These are phyloP conservation scores for Lithobates sylvaticus DNA, from an alignment of 2,797 vertebrate genomes.

Conservation along the genomic window DNA sequence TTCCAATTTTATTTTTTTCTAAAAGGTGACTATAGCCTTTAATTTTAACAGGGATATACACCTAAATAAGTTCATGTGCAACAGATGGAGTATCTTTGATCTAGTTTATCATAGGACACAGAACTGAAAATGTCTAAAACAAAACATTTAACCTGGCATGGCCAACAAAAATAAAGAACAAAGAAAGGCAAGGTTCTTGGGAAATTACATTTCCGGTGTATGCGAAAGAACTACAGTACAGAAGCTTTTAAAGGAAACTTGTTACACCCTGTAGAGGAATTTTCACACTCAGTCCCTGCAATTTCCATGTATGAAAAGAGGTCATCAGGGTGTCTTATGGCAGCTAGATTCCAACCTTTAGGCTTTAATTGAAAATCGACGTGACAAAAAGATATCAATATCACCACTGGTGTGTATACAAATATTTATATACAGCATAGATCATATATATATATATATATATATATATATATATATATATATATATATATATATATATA, in stretches of 20 bases:
- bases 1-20: not conserved
- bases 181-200: slow-evolving; percentile 54
- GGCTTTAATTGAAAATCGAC: too few relatives aligned
- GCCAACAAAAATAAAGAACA: slow-evolving; percentile 3
- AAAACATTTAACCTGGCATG: not conserved
- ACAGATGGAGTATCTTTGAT: not conserved
- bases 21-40: not conserved
- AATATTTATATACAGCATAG: too few relatives aligned
- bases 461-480: too few relatives aligned
- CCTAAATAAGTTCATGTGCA: not conserved
- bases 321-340: slow-evolving; percentile 38
- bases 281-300: slow-evolving; percentile 64
- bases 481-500: too few relatives aligned
- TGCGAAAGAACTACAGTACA: slow-evolving; percentile 64
- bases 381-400: too few relatives aligned
- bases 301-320: slow-evolving; percentile 66
- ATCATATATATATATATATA: too few relatives aligned
- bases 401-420: too few relatives aligned
- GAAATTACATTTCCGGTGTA: slow-evolving; percentile 63
- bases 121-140: not conserved
- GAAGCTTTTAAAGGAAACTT: slow-evolving; percentile 66
- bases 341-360: not conserved
- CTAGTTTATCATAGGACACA: not conserved
- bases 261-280: slow-evolving; percentile 69
- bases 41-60: not conserved